These are phyloP conservation scores for Luehdorfia chinensis DNA, from an alignment of 1,140 invertebrate genomes.

Conservation along the genomic window DNA sequence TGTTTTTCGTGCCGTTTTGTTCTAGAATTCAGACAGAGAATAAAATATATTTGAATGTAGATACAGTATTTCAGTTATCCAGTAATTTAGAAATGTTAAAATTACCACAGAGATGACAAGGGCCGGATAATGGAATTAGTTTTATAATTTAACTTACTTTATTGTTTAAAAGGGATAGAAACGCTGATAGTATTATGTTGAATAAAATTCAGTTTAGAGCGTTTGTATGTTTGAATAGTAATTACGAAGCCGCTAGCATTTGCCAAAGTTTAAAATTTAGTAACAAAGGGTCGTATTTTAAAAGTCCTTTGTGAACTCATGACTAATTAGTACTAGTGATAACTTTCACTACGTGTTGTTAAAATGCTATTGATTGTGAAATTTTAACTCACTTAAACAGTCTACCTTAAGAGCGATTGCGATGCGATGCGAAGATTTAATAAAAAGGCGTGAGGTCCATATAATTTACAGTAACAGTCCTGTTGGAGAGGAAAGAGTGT, in stretches of 20 bases:
- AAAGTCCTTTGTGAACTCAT: slow-evolving; percentile 16
- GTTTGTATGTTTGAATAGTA: slow-evolving; percentile 32
- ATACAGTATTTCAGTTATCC: too few species aligned
- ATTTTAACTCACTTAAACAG: too few species aligned
- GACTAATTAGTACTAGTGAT: slow-evolving; percentile 16
- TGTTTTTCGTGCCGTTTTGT: too few species aligned
- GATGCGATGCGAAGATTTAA: too few species aligned
- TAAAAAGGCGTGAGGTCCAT: too few species aligned
- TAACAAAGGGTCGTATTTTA: slow-evolving; percentile 26
- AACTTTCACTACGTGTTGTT: too few species aligned
- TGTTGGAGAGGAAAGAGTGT: too few species aligned
- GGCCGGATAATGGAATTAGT: slow-evolving; percentile 43
- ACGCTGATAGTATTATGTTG: slow-evolving; percentile 29
- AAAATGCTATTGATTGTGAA: too few species aligned
- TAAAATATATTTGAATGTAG: too few species aligned
- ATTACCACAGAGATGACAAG: slow-evolving; percentile 20
- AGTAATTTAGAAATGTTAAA: slow-evolving; percentile 8
- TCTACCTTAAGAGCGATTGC: too few species aligned
- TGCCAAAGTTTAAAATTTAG: slow-evolving; percentile 32
- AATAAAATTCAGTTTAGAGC: slow-evolving; percentile 40
- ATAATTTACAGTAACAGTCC: too few species aligned
- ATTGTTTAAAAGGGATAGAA: slow-evolving; percentile 38
- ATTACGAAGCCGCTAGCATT: slow-evolving; percentile 37
- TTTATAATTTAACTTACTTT: slow-evolving; percentile 46
- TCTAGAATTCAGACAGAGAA: too few species aligned